Evolutionary conservation across 2,888 invertebrate species (phyloP).

Genomic region (Yponomeuta plumbellus): DNA sequence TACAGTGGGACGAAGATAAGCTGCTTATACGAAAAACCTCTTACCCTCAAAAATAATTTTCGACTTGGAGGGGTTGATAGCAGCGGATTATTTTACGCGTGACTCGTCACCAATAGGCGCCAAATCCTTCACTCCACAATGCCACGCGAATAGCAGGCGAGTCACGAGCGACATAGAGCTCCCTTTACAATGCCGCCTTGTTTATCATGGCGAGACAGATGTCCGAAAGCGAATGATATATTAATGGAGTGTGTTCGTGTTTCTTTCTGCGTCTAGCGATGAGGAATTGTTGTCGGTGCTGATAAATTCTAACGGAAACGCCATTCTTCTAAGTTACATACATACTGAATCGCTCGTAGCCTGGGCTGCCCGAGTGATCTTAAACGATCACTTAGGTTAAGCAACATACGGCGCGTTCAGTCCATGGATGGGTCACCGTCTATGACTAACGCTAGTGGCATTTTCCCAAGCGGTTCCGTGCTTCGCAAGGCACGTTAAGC

Average conservation of each 20-base stretch:
- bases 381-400: too few species aligned
- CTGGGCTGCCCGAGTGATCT: too few species aligned
- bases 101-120: not conserved
- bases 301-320: too few species aligned
- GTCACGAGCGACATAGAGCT: not conserved
- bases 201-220: not conserved
- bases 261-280: not conserved
- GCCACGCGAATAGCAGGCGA: not conserved
- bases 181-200: not conserved
- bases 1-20: too few species aligned
- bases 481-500: too few species aligned
- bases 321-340: too few species aligned
- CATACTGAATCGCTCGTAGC: too few species aligned
- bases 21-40: too few species aligned
- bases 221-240: not conserved
- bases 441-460: too few species aligned
- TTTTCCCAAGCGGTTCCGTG: too few species aligned
- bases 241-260: not conserved
- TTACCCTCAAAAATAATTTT: not conserved
- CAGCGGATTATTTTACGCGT: not conserved
- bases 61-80: not conserved
- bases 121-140: not conserved
- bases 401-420: too few species aligned
- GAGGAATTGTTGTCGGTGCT: not conserved
- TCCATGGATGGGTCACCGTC: too few species aligned